Percentiles rank a stretch among this genome's conserved stretches.
Evolutionary conservation across 1,140 invertebrate genomes (phyloP).

Genomic region (Lordiphosa stackelbergi): DNA sequence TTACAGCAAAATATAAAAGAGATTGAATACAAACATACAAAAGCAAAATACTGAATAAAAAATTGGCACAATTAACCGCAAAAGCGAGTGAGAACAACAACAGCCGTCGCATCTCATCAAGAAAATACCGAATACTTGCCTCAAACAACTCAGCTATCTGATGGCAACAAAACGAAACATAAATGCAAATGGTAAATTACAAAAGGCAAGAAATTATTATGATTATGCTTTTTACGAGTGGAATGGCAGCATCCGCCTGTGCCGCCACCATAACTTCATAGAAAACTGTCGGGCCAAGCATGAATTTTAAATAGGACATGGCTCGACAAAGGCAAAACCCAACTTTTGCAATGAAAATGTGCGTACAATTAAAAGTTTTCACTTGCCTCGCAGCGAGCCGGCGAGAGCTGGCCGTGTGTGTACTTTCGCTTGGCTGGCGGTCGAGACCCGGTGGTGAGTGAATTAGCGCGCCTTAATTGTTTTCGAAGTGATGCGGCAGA

Average conservation of each 20-base stretch:
- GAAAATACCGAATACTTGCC: constrained; percentile 24
- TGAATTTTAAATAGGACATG: constrained; percentile 39
- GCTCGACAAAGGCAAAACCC: constrained; percentile 21
- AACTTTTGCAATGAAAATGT: constrained; percentile 69
- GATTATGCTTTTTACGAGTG: constrained; percentile 22
- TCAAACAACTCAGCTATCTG: constrained; percentile 16
- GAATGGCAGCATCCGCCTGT: constrained; percentile 7
- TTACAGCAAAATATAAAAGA: constrained; percentile 31
- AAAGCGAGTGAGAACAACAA: constrained; percentile 14
- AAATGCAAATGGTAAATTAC: constrained; percentile 54
- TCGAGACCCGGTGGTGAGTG: constrained; percentile 11
- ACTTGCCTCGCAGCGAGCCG: constrained; percentile 42
- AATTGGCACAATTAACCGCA: constrained; percentile 42
- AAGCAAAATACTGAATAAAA: constrained; percentile 4
- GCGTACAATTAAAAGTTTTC: constrained; percentile 71
- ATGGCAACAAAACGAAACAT: constrained; percentile 20
- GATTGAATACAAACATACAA: constrained; percentile 56
- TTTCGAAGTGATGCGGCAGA: constrained; percentile 61
- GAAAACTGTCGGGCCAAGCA: constrained; percentile 33
- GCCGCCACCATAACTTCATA: constrained; percentile 38
- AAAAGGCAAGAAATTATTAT: constrained; percentile 66
- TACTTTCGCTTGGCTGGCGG: constrained; percentile 24
- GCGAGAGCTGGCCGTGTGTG: constrained; percentile 10
- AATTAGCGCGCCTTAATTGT: constrained; percentile 62
- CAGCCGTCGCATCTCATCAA: constrained; percentile 52